A percentile compares a stretch with the other conserved stretches of the same genome.
phyloP scores from a whole-genome alignment of 2,797 vertebrate genomes.

The Natrix natrix region DNA sequence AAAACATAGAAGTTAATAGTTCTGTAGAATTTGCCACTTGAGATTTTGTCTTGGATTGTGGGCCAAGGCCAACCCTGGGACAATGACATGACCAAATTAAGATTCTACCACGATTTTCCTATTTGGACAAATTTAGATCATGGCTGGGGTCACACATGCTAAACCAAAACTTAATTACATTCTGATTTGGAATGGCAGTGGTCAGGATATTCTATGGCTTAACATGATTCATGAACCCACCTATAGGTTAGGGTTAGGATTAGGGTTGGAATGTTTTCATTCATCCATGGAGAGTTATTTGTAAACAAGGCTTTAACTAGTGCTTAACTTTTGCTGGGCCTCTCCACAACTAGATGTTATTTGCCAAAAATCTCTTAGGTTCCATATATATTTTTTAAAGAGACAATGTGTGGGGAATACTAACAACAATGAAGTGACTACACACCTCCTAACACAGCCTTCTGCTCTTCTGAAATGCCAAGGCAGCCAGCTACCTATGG shows the following conservation, averaged over 20 bases:
- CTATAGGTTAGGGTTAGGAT: not conserved
- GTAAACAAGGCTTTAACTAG: not conserved
- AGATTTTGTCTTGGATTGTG: not conserved
- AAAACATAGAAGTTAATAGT: not conserved
- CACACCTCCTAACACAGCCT: not conserved
- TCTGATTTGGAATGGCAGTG: not conserved
- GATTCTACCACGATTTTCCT: not conserved
- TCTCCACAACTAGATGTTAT: not conserved
- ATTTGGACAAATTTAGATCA: not conserved
- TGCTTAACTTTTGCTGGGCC: not conserved
- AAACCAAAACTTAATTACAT: not conserved
- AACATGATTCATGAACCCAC: no score
- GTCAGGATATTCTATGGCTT: no score
- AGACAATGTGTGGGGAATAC: not conserved
- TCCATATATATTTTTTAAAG: not conserved
- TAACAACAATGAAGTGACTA: not conserved
- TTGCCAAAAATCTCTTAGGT: not conserved
- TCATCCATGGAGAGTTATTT: no score
- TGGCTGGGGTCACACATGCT: no score
- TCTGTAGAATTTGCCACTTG: not conserved
- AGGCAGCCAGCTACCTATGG: not conserved
- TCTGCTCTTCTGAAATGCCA: conserved; percentile 12
- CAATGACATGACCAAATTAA: not conserved
- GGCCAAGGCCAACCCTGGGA: not conserved
- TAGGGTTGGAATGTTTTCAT: not conserved